Evolutionary conservation across 37 sponge, comb jelly and placozoan species (phyloP), one percentile per base, ranked within the genome.

Genomic region (Dysidea cf. avara): DNA sequence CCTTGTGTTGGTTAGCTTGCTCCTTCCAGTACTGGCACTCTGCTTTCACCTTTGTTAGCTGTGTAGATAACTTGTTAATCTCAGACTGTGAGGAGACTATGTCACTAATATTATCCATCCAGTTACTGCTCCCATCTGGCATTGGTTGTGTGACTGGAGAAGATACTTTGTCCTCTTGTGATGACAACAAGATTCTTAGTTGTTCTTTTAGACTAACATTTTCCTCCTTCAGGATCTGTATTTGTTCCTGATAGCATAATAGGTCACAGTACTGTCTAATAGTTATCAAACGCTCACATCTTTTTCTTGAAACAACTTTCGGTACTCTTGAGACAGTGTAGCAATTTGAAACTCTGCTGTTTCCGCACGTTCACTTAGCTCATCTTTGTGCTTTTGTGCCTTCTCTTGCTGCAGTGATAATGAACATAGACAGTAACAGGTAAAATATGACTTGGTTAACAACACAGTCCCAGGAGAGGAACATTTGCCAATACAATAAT

Each of bases 291-390:
- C n/a, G 9, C 75, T 59, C 7, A 74, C 92, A 39, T 92, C 93
- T 70, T 86, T 79, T 25, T 71, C 68, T 37, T 81, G 85, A 4
- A 92, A 13, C 1, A 87, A 55, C 38, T 84, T 85, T 18, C 90
- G 76, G 62, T 92, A 92, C 60, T 92, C 90, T 38, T 87, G 81
- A 3, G 89, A 86, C 49, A 87, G 84, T 56, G 81, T 73, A 1
- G 85, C 75, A n/a, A 92, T 80, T 64, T 92, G 93, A 59, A 62
- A 87, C 61, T 92, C 93, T 9, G 89, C 81, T 21, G 93, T 78
- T 18, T 92, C 93, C 14, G 85, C 72, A 40, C 85, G 43, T 31
- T 92, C 93, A n/a, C 33, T 71, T 17, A 80, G 48, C 43, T 92
- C 93, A 3, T 87, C 89, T 25, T 53, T 71, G 32, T 76, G 69